These are phyloP conservation scores for Dysmachus trigonus DNA, from an alignment of 2,888 invertebrate species.

Conservation along the genomic window DNA sequence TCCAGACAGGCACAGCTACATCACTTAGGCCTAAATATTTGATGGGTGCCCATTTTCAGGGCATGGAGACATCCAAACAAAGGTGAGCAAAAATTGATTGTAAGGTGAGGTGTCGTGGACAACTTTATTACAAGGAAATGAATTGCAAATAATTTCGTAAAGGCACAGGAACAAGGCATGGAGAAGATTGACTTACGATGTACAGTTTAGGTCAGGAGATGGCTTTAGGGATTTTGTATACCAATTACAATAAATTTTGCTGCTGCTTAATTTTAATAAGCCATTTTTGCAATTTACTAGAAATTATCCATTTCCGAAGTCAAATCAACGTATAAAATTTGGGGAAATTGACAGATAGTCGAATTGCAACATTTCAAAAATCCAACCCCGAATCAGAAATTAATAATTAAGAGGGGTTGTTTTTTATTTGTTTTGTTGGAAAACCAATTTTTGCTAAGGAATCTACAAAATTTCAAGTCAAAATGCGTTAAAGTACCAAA, in stretches of 20 bases:
- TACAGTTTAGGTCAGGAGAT: neutral
- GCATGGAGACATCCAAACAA: neutral
- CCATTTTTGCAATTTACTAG: neutral
- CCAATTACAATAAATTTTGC: neutral
- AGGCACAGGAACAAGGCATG: neutral
- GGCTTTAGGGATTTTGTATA: neutral
- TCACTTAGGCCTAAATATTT: slow-evolving; percentile 10
- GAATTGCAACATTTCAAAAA: neutral
- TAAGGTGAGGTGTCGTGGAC: slow-evolving; percentile 5
- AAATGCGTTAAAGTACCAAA: no score
- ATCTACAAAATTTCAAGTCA: no score
- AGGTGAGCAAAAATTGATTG: slow-evolving; percentile 22
- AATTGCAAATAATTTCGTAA: slow-evolving; percentile 12
- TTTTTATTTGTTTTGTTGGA: no score
- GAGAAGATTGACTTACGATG: neutral
- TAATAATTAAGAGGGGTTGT: no score
- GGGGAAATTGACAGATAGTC: neutral
- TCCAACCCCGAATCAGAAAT: no score
- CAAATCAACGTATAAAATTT: neutral
- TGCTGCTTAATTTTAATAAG: neutral
- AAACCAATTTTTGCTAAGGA: no score
- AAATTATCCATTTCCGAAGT: neutral
- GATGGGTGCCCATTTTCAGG: slow-evolving; percentile 3
- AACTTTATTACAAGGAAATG: slow-evolving; percentile 25
- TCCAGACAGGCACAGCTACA: slow-evolving; percentile 11